phyloP scores from a whole-genome alignment of 2,888 invertebrate genomes.

The Corythucha ciliata region DNA sequence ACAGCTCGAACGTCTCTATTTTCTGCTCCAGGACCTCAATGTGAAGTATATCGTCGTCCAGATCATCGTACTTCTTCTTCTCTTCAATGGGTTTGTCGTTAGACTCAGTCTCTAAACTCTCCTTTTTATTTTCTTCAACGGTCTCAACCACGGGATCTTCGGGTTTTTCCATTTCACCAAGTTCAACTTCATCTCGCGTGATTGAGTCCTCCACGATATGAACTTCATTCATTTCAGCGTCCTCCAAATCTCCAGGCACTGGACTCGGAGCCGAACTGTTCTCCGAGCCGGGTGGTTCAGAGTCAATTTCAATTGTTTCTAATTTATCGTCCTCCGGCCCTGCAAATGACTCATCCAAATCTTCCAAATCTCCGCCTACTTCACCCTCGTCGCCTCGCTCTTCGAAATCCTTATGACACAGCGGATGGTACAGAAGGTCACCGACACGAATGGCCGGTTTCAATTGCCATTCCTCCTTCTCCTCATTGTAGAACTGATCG shows the following conservation, averaged over 20 bases:
- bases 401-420: conserved; percentile 73
- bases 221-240: conserved; percentile 13
- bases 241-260: conserved; percentile 2
- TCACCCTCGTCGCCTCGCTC: conserved; percentile 24
- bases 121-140: conserved; percentile 26
- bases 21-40: conserved; percentile 57
- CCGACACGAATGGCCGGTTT: conserved; percentile 70
- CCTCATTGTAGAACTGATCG: conserved; percentile 93
- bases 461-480: conserved; percentile 95
- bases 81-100: conserved; percentile 10
- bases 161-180: conserved; percentile 9
- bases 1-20: conserved; percentile 55
- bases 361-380: background rate
- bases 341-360: background rate
- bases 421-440: conserved; percentile 73
- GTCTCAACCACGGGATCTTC: conserved; percentile 14
- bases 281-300: background rate
- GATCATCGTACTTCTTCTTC: conserved; percentile 46
- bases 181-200: background rate
- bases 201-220: conserved; percentile 6
- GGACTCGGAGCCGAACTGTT: background rate
- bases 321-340: no score
- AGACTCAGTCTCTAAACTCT: conserved; percentile 11
- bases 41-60: conserved; percentile 60
- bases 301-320: no score